Base-by-base conservation (phyloP, 1,140 invertebrate species). In the Drosophila suzukii region DNA sequence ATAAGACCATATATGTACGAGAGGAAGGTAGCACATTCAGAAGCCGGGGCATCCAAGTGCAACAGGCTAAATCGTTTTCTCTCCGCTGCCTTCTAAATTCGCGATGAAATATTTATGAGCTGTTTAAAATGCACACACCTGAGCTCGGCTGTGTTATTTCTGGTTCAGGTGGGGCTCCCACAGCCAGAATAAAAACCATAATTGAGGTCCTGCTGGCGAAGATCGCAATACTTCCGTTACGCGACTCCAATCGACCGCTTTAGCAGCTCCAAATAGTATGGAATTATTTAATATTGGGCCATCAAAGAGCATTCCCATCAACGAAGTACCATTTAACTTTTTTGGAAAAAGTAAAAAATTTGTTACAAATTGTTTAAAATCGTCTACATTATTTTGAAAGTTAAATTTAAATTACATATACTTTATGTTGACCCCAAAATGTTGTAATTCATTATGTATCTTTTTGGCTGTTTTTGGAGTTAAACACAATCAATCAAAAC, bases 81-180 rank as follows among this genome's bases (percentile, higher is more conserved):
- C 53, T 27, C 44, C 46, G 72, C 61, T 54, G 65, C 57, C 75
- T 57, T 80, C 80, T 88, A 84, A 88, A 68, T 89, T 89, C 60
- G 75, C 81, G 74, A 62, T 90, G 80, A 91, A 91, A 83, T 91
- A 86, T 91, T 91, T 89, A 91, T 91, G 79, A 86, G 67, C 71
- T 81, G 58, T 81, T 72, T 65, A 63, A 70, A 78, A 67, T 56
- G 67, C 73, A 62, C 55, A 51, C 43, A 41, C 62, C 39, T 44
- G 50, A 63, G 54, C 60, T 54, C 60, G 49, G 41, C 49, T 44
- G 44, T 55, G 59, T 39, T 54, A 30, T 38, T 51, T 75, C 30
- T 20, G 46, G 36, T 47, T 47, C 54, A 17, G 43, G 24, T 55
- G 57, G 39, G 34, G 58, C 36, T 68, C 30, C 17, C 12, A 15